Evolutionary conservation across 2,797 vertebrate species (phyloP), one percentile per base, ranked within the genome.

Genomic region (Steatocranus sp.): DNA sequence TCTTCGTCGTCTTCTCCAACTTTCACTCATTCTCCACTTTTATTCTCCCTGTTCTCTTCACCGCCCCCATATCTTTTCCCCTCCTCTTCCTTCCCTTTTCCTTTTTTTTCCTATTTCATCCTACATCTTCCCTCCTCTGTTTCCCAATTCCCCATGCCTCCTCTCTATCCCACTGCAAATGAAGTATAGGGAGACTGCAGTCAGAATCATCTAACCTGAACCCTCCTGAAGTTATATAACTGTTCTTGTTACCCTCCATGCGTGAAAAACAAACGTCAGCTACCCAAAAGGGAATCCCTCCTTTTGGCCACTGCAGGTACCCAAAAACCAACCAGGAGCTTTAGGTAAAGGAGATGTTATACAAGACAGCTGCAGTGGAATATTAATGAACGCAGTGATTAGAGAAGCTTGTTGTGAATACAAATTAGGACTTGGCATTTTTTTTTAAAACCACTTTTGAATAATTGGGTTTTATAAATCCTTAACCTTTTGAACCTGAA

Each of bases 331-430:
- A 68, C 75, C 15, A 68, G n/a, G 23, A 75, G 76, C 82, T 78
- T 9, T 20, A 12, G 38, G 56, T 66, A 43, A 48, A 79, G 43
- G 8, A 76, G 77, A 78, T 81, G 81, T 89, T 91, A 79, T 18
- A 84, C 91, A 87, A 91, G 77, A 41, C 27, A 20, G 58, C 90
- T 87, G 90, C 91, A 90, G 88, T 87, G 79, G 81, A 88, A 86
- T 84, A 58, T 58, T 82, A 50, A 85, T 66, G 79, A 36, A 80
- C 15, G 17, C 80, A 11, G 61, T 15, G 74, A 63, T 70, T 38
- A 46, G 53, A n/a, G 23, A 6, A 5, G 8, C 46, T 83, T 73
- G 43, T 14, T 32, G 68, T 48, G 68, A 73, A 73, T 73, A 73
- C 68, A 78, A 83, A 86, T 81, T 18, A 85, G 63, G 25, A 50